A percentile compares a stretch with the other conserved stretches of the same genome.
phyloP scores from a whole-genome alignment of 2,888 invertebrate species.

The Peribatodes rhomboidaria region DNA sequence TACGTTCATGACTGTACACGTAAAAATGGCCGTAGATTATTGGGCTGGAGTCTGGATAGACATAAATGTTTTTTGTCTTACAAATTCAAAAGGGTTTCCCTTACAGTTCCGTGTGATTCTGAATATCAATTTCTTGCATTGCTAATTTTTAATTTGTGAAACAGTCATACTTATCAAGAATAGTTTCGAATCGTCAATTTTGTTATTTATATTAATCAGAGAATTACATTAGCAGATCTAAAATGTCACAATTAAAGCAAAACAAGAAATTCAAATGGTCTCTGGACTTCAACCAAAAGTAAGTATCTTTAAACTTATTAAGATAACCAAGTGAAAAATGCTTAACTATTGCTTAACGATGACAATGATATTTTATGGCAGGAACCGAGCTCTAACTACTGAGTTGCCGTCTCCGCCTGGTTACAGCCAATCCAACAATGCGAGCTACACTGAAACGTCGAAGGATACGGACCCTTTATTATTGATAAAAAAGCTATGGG shows the following conservation, averaged over 20 bases:
- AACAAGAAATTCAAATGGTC: conserved; percentile 88
- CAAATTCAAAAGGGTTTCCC: too few species aligned
- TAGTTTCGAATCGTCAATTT: too few species aligned
- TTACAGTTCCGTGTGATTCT: too few species aligned
- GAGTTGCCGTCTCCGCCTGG: conserved; percentile 94
- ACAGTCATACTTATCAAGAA: too few species aligned
- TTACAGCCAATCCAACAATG: conserved; percentile 90
- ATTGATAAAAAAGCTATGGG: conserved; percentile 98
- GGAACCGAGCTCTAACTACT: conserved; percentile 63
- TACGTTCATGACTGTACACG: too few species aligned
- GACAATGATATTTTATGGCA: conserved; percentile 48
- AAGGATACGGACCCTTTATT: conserved; percentile 94
- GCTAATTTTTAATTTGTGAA: too few species aligned
- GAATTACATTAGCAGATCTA: background rate
- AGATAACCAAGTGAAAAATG: background rate
- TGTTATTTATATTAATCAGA: background rate
- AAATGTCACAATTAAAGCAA: conserved; percentile 75
- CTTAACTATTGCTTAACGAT: background rate
- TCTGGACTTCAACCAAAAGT: conserved; percentile 88
- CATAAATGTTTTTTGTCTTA: too few species aligned
- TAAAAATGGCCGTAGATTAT: too few species aligned
- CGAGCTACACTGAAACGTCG: conserved; percentile 91
- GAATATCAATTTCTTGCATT: too few species aligned
- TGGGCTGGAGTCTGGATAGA: too few species aligned
- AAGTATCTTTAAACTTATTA: conserved; percentile 50